Percentiles rank a stretch among this genome's conserved stretches.
Evolutionary conservation across 2,113 vertebrate genomes (phyloP).

Genomic region (Lepus europaeus): DNA sequence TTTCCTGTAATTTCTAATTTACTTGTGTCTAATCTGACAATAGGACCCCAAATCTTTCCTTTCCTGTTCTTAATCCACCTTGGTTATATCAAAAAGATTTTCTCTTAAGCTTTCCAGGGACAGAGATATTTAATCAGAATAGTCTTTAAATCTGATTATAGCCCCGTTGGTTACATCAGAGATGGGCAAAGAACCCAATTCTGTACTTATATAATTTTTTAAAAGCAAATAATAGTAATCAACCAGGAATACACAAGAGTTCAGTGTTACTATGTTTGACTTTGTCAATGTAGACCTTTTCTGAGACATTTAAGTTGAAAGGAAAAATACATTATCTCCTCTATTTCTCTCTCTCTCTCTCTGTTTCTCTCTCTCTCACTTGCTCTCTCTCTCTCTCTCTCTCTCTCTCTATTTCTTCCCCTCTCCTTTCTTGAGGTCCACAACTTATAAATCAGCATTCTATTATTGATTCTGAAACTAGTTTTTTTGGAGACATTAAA

Average conservation of each 20-base stretch:
- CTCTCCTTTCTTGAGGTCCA: background rate
- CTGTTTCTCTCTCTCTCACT: background rate
- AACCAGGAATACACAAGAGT: background rate
- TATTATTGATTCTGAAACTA: background rate
- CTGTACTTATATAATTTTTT: background rate
- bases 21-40: background rate
- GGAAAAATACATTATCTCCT: background rate
- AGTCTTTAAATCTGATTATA: background rate
- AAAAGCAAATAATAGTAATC: background rate
- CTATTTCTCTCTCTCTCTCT: rapidly evolving
- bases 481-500: background rate
- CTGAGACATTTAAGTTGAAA: background rate
- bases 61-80: background rate
- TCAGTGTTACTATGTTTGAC: background rate
- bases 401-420: background rate
- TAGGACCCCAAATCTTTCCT: background rate
- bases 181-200: background rate
- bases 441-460: background rate
- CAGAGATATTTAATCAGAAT: background rate
- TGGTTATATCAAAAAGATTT: background rate
- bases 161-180: background rate
- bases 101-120: background rate
- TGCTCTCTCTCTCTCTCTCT: background rate
- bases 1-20: background rate
- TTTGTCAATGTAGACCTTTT: background rate